Base-by-base conservation (phyloP, 2,113 vertebrate species). In the Perca fluviatilis region DNA sequence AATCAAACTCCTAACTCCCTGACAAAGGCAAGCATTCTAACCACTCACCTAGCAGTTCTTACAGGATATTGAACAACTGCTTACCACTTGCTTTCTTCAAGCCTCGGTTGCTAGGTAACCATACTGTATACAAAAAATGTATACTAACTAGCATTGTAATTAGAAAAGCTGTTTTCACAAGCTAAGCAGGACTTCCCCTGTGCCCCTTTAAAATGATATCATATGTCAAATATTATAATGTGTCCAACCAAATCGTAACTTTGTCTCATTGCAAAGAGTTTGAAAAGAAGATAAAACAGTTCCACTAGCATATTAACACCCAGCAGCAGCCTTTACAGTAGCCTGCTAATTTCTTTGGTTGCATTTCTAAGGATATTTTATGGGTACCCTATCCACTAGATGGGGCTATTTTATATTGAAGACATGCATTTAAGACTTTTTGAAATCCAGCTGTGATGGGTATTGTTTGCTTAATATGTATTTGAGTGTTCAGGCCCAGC, bases 351-450 rank as follows among this genome's bases (percentile, higher is more conserved):
- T n/a, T 46, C 0, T 50, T 36, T 8, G 56, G 56, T n/a, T 5
- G n/a, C 4, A 57, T 43, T 54, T 50, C 9, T 15, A 51, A 30
- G 15, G 9, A 14, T 60, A 27, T 56, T 33, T 63, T 56, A 60
- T 43, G 15, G 6, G 51, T 62, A 64, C 68, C 16, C 80, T 43
- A 3, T 85, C 88, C 80, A 90, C 86, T 83, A 92, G 90, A 92
- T 90, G 84, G 82, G n/a, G 86, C 82, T 76, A 70, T 81, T 86
- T 58, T 71, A 74, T 77, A 49, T 80, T 54, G 15, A 78, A 49
- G 73, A 13, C 27, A 25, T 61, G 5, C n/a, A 33, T 86, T 61
- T 53, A 30, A 70, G 19, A 65, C 8, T 33, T 51, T 46, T 46
- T 13, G 21, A 25, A 61, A 54, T 49, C 27, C 19, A 69, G 33